These are phyloP conservation scores for Cataglyphis rosenhaueri DNA, from an alignment of 2,888 invertebrate genomes.

Conservation along the genomic window DNA sequence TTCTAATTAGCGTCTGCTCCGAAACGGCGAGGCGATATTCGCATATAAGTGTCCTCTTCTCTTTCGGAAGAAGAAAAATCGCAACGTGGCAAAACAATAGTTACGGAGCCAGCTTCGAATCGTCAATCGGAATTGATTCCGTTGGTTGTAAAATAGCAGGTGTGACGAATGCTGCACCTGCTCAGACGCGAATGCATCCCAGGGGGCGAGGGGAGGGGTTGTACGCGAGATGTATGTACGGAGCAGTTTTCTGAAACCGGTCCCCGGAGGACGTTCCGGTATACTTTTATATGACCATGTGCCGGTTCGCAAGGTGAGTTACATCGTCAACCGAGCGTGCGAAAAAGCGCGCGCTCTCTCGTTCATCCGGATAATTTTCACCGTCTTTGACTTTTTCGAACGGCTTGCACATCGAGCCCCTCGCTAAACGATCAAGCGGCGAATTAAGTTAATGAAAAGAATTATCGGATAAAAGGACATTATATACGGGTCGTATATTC, in stretches of 20 bases:
- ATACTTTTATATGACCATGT: constrained; percentile 57
- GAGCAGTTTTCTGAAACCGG: constrained; percentile 65
- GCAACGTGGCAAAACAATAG: background rate
- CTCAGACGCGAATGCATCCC: constrained; percentile 51
- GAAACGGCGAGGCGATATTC: background rate
- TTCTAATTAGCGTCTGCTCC: background rate
- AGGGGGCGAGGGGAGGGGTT: constrained; percentile 16
- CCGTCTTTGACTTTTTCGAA: constrained; percentile 40
- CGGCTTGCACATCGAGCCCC: background rate
- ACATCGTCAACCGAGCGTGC: constrained; percentile 51
- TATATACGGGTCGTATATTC: background rate
- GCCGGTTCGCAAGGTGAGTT: constrained; percentile 53
- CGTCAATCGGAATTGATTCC: constrained; percentile 25
- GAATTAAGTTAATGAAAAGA: constrained; percentile 48
- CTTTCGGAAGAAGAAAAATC: background rate
- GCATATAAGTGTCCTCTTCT: background rate
- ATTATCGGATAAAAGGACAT: background rate
- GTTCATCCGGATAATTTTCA: constrained; percentile 48
- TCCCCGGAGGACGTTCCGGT: constrained; percentile 65
- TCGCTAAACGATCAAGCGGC: constrained; percentile 40
- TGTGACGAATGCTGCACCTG: constrained; percentile 58
- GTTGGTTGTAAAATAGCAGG: constrained; percentile 35
- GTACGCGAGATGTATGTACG: constrained; percentile 41
- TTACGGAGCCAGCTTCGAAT: background rate
- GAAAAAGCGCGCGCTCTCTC: constrained; percentile 43